These are phyloP conservation scores for Otis tarda DNA, from an alignment of 2,113 vertebrate genomes.

Conservation along the genomic window DNA sequence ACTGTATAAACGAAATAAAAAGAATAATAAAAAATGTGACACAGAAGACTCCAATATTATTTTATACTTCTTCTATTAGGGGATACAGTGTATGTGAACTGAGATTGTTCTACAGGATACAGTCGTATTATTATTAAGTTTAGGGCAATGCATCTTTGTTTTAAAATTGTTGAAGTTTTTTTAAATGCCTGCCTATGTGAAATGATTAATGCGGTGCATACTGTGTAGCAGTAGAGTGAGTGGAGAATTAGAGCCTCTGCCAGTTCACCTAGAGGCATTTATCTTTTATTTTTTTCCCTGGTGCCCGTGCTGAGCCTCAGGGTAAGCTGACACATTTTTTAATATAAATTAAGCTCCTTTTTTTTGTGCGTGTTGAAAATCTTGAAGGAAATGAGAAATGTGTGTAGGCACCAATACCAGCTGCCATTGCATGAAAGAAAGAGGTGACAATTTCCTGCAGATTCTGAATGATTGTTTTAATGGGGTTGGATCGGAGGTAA, in stretches of 20 bases:
- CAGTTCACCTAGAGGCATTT: slow-evolving; percentile 73
- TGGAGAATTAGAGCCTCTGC: slow-evolving; percentile 64
- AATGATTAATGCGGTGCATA: slow-evolving; percentile 72
- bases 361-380: slow-evolving; percentile 66
- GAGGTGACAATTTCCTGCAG: slow-evolving; percentile 71
- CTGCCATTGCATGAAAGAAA: slow-evolving; percentile 71
- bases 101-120: slow-evolving; percentile 3
- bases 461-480: slow-evolving; percentile 74
- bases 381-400: slow-evolving; percentile 72
- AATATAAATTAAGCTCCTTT: slow-evolving; percentile 74
- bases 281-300: slow-evolving; percentile 69
- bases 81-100: not conserved
- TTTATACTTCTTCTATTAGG: slow-evolving; percentile 18
- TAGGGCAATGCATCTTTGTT: slow-evolving; percentile 65
- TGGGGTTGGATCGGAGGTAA: slow-evolving; percentile 66
- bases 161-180: slow-evolving; percentile 69
- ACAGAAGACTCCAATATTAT: not conserved
- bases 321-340: slow-evolving; percentile 75
- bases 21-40: slow-evolving; percentile 2
- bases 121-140: slow-evolving; percentile 42
- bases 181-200: slow-evolving; percentile 51
- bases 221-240: slow-evolving; percentile 51
- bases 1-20: not conserved
- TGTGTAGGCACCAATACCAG: slow-evolving; percentile 70
- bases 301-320: slow-evolving; percentile 67